Conservation (phyloP, 2,888 invertebrate genomes). For the Dimorphilus gyrociliatus region DNA sequence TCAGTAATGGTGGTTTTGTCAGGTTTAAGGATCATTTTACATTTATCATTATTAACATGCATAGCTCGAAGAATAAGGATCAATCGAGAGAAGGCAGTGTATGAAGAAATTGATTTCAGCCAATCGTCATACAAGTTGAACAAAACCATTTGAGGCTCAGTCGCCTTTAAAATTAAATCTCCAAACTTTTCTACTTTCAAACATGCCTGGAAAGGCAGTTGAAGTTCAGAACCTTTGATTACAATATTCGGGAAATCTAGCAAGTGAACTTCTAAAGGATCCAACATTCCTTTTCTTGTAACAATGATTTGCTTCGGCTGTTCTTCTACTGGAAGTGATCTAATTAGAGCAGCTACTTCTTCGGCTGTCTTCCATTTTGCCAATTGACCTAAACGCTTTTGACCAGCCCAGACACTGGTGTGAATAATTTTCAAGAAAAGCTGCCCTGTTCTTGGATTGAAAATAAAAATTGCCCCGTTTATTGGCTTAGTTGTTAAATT, state of each 20-base stretch:
- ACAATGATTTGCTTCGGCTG: constrained; percentile 99
- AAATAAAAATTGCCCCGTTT: constrained; percentile 98
- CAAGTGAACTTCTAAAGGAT: constrained; percentile 95
- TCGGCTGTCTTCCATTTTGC: constrained; percentile 99
- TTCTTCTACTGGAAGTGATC: constrained; percentile 95
- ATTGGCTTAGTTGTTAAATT: constrained; percentile 98
- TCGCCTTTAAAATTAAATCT: constrained; percentile 92
- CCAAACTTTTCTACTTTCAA: constrained; percentile 98
- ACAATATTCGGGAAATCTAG: constrained; percentile 99
- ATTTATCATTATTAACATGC: constrained; percentile 96
- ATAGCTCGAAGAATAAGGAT: constrained; percentile 88
- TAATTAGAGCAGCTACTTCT: constrained; percentile 96
- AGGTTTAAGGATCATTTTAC: constrained; percentile 93
- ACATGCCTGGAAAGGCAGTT: constrained; percentile 90
- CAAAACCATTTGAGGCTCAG: constrained; percentile 98
- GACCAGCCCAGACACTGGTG: constrained; percentile 99
- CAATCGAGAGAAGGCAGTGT: constrained; percentile 90
- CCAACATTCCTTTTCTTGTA: constrained; percentile 98
- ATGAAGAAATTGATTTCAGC: constrained; percentile 96
- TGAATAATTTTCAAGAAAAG: constrained; percentile 98
- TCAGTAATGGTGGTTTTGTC: constrained; percentile 98
- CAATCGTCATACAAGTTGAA: constrained; percentile 99
- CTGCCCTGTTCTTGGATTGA: constrained; percentile 96
- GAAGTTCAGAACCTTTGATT: constrained; percentile 95
- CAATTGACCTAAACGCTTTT: constrained; percentile 94